Conservation (phyloP, 1,140 invertebrate genomes). For the Drosophila asahinai region DNA sequence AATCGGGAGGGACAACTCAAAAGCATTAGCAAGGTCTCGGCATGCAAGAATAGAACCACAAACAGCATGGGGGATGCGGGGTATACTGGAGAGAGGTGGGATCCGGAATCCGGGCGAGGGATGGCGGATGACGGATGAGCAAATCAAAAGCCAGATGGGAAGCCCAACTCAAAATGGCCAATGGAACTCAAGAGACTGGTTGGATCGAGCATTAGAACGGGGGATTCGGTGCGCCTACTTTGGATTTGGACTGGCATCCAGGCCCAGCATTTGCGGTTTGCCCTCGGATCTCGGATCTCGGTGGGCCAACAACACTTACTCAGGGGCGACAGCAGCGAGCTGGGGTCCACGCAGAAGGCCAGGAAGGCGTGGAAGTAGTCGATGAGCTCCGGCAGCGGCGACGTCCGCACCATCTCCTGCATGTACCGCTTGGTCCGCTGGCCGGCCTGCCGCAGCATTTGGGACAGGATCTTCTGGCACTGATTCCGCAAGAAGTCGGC, state of each 20-base stretch:
- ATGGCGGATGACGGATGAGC: constrained; percentile 27
- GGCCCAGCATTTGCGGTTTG: constrained; percentile 35
- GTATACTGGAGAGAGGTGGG: not conserved
- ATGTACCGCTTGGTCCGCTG: constrained; percentile 93
- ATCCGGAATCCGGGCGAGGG: not conserved
- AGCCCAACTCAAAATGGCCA: constrained; percentile 49
- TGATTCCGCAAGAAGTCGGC: constrained; percentile 96
- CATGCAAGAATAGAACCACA: constrained; percentile 60
- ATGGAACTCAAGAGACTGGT: constrained; percentile 48
- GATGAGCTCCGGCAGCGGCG: constrained; percentile 92
- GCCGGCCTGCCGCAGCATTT: constrained; percentile 89
- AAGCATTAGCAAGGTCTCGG: constrained; percentile 74
- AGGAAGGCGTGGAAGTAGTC: constrained; percentile 98
- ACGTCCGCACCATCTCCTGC: constrained; percentile 90
- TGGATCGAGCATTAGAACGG: constrained; percentile 21
- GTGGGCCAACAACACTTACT: constrained; percentile 88
- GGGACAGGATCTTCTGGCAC: constrained; percentile 92
- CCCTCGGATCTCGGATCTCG: not conserved
- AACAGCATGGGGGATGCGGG: constrained; percentile 35
- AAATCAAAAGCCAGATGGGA: constrained; percentile 40
- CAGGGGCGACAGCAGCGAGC: constrained; percentile 92
- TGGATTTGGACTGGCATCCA: constrained; percentile 26
- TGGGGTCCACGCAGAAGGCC: constrained; percentile 97
- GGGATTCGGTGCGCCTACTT: constrained; percentile 57
- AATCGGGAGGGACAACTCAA: constrained; percentile 71